These are phyloP conservation scores for Philhelius pedissequus DNA, from an alignment of 2,888 invertebrate genomes.

Conservation along the genomic window DNA sequence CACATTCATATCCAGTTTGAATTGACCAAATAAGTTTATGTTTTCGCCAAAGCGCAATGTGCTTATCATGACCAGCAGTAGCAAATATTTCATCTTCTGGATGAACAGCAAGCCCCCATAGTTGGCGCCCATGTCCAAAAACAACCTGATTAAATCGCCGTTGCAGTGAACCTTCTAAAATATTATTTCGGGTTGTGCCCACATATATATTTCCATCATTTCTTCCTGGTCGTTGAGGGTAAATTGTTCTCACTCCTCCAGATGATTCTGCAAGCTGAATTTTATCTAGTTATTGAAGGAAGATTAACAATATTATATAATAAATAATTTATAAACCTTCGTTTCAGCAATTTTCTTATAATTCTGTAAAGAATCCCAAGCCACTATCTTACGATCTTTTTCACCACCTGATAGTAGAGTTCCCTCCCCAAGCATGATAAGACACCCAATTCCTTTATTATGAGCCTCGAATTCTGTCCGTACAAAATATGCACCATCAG, in stretches of 20 bases:
- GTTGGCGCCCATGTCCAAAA: slow-evolving; percentile 92
- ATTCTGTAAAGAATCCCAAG: slow-evolving; percentile 94
- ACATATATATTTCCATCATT: slow-evolving; percentile 95
- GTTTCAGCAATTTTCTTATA: slow-evolving; percentile 94
- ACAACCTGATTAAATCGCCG: slow-evolving; percentile 92
- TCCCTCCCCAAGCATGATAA: slow-evolving; percentile 94
- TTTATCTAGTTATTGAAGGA: not conserved
- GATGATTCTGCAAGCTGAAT: slow-evolving; percentile 87
- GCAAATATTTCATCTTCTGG: slow-evolving; percentile 95
- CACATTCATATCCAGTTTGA: slow-evolving; percentile 93
- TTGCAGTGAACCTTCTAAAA: slow-evolving; percentile 93
- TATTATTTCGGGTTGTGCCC: slow-evolving; percentile 93
- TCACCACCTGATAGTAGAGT: slow-evolving; percentile 94
- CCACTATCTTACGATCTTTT: slow-evolving; percentile 92
- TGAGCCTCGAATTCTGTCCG: slow-evolving; percentile 94
- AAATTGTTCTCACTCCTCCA: slow-evolving; percentile 93
- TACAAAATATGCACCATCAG: slow-evolving; percentile 93
- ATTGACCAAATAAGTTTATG: slow-evolving; percentile 93
- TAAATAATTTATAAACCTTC: slow-evolving; percentile 82
- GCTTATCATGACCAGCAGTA: slow-evolving; percentile 94
- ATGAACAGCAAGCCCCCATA: slow-evolving; percentile 93
- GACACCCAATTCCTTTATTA: slow-evolving; percentile 91
- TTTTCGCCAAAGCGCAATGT: slow-evolving; percentile 93
- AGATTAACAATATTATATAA: no score
- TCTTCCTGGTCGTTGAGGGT: slow-evolving; percentile 91